A percentile compares a stretch with the other conserved stretches of the same genome.
phyloP scores from a whole-genome alignment of 1,140 invertebrate species.

The Drosophila arawakana region DNA sequence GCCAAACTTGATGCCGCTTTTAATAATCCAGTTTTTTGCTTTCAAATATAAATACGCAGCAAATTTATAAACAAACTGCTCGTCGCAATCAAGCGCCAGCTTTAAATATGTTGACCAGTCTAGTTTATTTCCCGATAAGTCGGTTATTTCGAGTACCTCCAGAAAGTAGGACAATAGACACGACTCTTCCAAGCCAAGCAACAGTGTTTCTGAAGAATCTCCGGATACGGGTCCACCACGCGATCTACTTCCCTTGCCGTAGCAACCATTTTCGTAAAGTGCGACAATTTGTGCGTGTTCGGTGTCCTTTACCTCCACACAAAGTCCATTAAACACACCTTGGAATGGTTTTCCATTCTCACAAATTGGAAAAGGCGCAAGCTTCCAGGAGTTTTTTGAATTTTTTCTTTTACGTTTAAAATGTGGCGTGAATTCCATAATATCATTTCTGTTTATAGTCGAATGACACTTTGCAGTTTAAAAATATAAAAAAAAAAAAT shows the following conservation, averaged over 20 bases:
- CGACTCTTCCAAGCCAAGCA: constrained; percentile 90
- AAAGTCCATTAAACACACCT: constrained; percentile 86
- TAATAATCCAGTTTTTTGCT: constrained; percentile 95
- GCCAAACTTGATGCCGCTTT: constrained; percentile 94
- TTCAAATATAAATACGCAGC: constrained; percentile 94
- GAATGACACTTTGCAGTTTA: constrained; percentile 22
- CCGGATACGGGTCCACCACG: constrained; percentile 85
- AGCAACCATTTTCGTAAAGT: constrained; percentile 89
- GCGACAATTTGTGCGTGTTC: constrained; percentile 86
- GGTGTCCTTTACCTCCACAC: constrained; percentile 87
- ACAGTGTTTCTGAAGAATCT: constrained; percentile 86
- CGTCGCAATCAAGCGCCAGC: constrained; percentile 54
- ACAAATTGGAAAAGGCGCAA: constrained; percentile 37
- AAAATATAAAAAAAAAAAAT: not conserved
- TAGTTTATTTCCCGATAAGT: constrained; percentile 86
- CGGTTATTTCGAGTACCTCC: constrained; percentile 89
- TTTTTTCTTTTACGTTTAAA: constrained; percentile 60
- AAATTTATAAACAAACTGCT: constrained; percentile 90
- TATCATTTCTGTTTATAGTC: constrained; percentile 23
- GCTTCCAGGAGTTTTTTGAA: not conserved
- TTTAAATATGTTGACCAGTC: constrained; percentile 87
- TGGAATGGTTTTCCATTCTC: constrained; percentile 10
- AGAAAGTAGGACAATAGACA: constrained; percentile 92
- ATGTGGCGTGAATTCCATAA: constrained; percentile 58
- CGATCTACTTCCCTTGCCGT: constrained; percentile 90